Percentiles rank a stretch among this genome's conserved stretches.
phyloP scores from a whole-genome alignment of 1,140 invertebrate species.

The Dreissena rostriformis region DNA sequence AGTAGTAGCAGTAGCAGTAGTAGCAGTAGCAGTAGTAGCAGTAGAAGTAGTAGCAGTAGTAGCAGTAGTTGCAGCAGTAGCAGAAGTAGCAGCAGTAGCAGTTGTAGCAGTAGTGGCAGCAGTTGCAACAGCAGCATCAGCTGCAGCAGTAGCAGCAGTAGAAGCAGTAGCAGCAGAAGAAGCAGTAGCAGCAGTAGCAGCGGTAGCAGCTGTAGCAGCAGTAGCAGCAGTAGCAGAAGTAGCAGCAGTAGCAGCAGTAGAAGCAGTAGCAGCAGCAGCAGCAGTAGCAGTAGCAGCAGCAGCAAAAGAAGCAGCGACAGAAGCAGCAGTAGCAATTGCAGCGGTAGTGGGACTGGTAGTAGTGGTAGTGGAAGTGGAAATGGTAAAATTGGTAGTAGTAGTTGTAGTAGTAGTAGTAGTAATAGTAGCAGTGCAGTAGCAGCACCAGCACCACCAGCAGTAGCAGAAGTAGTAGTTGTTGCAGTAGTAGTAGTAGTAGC shows the following conservation, averaged over 20 bases:
- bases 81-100: conserved; percentile 17
- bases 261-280: conserved; percentile 6
- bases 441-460: too few relatives aligned
- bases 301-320: too few relatives aligned
- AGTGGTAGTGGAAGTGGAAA: conserved; percentile 8
- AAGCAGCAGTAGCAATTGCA: too few relatives aligned
- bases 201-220: conserved; percentile 11
- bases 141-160: conserved; percentile 25
- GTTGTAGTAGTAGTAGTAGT: conserved; percentile 1
- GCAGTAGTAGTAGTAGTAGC: too few relatives aligned
- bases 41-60: conserved; percentile 3
- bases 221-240: conserved; percentile 22
- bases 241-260: conserved; percentile 16
- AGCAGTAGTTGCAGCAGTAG: conserved; percentile 2
- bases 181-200: conserved; percentile 9
- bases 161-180: conserved; percentile 4
- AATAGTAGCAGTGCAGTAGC: neutral
- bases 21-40: conserved; percentile 3
- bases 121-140: conserved; percentile 1
- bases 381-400: neutral
- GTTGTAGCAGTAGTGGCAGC: conserved; percentile 7
- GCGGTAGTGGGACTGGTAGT: neutral
- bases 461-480: too few relatives aligned
- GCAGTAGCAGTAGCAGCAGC: neutral
- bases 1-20: conserved; percentile 16